Percentiles rank a stretch among this genome's conserved stretches.
Evolutionary conservation across 1,140 invertebrate genomes (phyloP).

Genomic region (Schlechtendalia chinensis): DNA sequence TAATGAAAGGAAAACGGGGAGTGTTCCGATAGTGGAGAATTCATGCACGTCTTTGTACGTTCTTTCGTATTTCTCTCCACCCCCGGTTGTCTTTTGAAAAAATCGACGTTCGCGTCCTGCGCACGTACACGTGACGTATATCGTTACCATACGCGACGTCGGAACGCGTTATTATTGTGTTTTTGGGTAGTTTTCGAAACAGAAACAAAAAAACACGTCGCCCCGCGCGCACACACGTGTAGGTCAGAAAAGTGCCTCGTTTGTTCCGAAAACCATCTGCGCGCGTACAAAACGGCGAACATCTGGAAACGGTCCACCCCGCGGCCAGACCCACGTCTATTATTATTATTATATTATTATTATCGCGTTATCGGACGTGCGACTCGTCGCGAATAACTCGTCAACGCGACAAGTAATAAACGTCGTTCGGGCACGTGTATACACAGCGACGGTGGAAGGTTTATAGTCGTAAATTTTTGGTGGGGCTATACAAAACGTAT

Average conservation of each 20-base stretch:
- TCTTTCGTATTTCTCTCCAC: not conserved
- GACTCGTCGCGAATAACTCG: not conserved
- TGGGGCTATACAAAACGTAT: too few species aligned
- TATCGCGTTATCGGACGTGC: slow-evolving; percentile 17
- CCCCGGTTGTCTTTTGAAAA: not conserved
- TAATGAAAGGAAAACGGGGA: too few species aligned
- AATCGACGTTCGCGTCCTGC: not conserved
- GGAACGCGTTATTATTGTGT: slow-evolving; percentile 7
- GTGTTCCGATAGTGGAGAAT: too few species aligned
- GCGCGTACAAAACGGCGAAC: not conserved
- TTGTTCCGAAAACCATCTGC: slow-evolving; percentile 32
- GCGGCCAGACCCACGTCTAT: not conserved
- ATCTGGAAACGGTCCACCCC: slow-evolving; percentile 32
- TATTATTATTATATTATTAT: not conserved
- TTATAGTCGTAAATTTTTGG: too few species aligned
- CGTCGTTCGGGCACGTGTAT: not conserved
- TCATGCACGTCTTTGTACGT: not conserved
- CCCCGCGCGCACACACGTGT: slow-evolving; percentile 19
- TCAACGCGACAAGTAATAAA: slow-evolving; percentile 25
- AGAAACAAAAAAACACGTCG: too few species aligned
- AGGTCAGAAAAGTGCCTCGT: slow-evolving; percentile 37
- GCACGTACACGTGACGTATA: not conserved
- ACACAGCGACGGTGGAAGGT: too few species aligned
- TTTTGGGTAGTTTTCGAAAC: slow-evolving; percentile 4
- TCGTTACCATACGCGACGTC: not conserved